These are phyloP conservation scores for Leptarthrus brevirostris DNA, from an alignment of 2,888 invertebrate genomes.

Conservation along the genomic window DNA sequence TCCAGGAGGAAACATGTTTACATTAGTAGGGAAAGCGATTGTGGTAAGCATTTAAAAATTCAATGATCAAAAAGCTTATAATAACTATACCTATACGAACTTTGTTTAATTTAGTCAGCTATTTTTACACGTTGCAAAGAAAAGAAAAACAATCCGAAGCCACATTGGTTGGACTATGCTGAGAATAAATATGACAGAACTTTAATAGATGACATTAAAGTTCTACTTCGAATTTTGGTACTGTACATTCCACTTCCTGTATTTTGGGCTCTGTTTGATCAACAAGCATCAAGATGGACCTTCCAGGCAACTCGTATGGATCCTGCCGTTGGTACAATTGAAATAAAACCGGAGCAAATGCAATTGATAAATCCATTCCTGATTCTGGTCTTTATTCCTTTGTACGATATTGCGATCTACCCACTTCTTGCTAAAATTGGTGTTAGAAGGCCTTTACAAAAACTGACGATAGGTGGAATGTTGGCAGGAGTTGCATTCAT, in stretches of 20 bases:
- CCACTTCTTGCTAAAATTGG: constrained; percentile 79
- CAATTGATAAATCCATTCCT: constrained; percentile 91
- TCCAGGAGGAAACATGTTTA: constrained; percentile 77
- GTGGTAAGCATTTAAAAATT: constrained; percentile 69
- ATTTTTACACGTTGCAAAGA: constrained; percentile 64
- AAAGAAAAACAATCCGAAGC: constrained; percentile 68
- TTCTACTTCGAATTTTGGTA: constrained; percentile 79
- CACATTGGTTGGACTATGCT: constrained; percentile 92
- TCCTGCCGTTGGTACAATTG: constrained; percentile 79
- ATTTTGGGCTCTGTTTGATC: constrained; percentile 95
- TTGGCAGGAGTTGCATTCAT: constrained; percentile 87
- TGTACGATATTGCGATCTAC: constrained; percentile 84
- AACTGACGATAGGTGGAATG: constrained; percentile 88
- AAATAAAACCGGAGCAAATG: constrained; percentile 93
- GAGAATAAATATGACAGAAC: constrained; percentile 76
- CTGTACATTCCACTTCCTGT: constrained; percentile 88
- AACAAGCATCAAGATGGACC: constrained; percentile 93
- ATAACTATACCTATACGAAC: neutral
- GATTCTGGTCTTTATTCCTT: constrained; percentile 86
- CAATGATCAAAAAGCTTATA: neutral
- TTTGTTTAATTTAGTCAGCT: constrained; percentile 70
- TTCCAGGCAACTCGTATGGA: constrained; percentile 92
- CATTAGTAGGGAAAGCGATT: constrained; percentile 74
- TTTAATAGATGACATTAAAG: constrained; percentile 82
- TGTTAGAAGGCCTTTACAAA: constrained; percentile 81